These are phyloP conservation scores for Ormyrus pomaceus DNA, from an alignment of 2,888 invertebrate genomes.

Conservation along the genomic window DNA sequence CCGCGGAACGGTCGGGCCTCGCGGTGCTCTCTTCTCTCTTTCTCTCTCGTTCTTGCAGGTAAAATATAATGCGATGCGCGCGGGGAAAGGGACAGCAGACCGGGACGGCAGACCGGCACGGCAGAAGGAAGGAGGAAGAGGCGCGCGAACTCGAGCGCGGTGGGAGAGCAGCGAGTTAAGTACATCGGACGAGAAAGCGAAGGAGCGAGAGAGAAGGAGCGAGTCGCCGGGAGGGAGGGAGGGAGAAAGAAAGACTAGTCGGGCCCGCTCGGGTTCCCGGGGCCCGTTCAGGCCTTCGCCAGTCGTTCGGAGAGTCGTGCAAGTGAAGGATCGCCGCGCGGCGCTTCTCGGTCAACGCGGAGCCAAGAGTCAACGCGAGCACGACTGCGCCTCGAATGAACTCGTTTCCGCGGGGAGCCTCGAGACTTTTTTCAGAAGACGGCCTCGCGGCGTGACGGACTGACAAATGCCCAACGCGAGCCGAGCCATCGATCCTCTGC, in stretches of 20 bases:
- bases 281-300: conserved; percentile 45
- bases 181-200: conserved; percentile 46
- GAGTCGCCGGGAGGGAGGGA: conserved; percentile 32
- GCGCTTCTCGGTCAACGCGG: background rate
- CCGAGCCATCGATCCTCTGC: conserved; percentile 36
- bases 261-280: conserved; percentile 45
- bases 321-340: conserved; percentile 44
- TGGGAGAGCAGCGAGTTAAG: conserved; percentile 61
- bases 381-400: conserved; percentile 10
- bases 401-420: background rate
- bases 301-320: conserved; percentile 54
- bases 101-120: conserved; percentile 42
- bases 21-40: conserved; percentile 46
- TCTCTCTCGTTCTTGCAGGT: conserved; percentile 49
- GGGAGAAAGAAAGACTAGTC: conserved; percentile 55
- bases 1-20: conserved; percentile 70
- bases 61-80: conserved; percentile 58
- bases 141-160: conserved; percentile 59
- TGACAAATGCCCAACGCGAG: conserved; percentile 42
- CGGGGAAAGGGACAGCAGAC: conserved; percentile 58
- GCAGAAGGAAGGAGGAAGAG: conserved; percentile 58
- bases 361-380: conserved; percentile 17
- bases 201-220: conserved; percentile 30
- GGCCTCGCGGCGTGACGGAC: conserved; percentile 13
- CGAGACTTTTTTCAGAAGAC: background rate